Percentiles rank a stretch among this genome's conserved stretches.
phyloP scores from a whole-genome alignment of 2,113 vertebrate species.

The Steatornis caripensis region DNA sequence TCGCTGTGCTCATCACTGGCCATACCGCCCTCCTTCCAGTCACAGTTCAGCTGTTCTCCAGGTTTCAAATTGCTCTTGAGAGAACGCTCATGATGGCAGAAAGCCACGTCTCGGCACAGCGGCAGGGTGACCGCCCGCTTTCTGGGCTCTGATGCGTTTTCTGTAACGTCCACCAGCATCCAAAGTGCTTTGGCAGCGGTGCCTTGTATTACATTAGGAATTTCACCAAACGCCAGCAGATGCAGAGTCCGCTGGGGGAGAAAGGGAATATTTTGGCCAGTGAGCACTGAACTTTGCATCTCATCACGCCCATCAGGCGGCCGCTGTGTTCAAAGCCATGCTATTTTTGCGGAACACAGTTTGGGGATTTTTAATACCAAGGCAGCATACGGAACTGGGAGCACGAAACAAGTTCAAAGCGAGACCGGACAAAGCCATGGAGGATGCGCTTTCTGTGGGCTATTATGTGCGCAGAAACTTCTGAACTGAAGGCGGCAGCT shows the following conservation, averaged over 20 bases:
- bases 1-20: no score
- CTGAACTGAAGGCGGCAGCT: neutral
- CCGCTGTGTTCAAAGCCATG: neutral
- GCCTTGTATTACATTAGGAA: neutral
- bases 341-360: neutral
- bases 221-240: neutral
- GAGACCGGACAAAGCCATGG: neutral
- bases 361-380: neutral
- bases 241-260: neutral
- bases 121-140: neutral
- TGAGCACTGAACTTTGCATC: neutral
- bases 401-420: neutral
- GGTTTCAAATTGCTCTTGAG: neutral
- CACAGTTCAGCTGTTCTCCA: neutral
- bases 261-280: neutral
- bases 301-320: fast-evolving
- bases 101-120: neutral
- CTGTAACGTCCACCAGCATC: neutral
- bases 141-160: neutral
- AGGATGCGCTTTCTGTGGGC: neutral
- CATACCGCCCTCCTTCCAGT: no score
- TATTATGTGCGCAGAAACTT: neutral
- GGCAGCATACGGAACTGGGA: neutral
- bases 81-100: neutral
- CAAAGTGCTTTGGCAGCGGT: neutral